Conservation (phyloP, 2,888 invertebrate species). For the Oxytorus armatus region DNA sequence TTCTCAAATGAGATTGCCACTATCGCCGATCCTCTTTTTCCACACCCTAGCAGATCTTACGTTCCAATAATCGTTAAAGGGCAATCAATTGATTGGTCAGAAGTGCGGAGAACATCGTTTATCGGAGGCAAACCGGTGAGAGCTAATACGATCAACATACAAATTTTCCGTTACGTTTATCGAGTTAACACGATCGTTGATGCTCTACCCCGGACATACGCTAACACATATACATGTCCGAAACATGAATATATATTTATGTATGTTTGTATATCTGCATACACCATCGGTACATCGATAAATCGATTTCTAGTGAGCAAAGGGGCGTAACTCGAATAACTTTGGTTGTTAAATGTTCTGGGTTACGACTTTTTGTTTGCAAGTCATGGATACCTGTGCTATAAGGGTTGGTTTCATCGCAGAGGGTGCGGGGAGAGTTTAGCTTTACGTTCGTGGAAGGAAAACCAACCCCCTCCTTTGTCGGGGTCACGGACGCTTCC, state of each 20-base stretch:
- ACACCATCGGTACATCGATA: constrained; percentile 14
- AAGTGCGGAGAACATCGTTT: not conserved
- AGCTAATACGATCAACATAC: constrained; percentile 34
- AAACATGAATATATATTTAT: constrained; percentile 5
- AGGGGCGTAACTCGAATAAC: not conserved
- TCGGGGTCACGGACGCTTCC: constrained; percentile 34
- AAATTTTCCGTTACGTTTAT: constrained; percentile 51
- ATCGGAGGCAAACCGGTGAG: constrained; percentile 20
- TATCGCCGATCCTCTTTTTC: constrained; percentile 1
- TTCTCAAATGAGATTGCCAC: constrained; percentile 19
- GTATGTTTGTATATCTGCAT: not conserved
- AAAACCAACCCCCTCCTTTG: constrained; percentile 14
- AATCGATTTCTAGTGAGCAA: not conserved
- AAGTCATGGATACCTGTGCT: not conserved
- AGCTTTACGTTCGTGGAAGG: constrained; percentile 31
- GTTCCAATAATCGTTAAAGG: constrained; percentile 26
- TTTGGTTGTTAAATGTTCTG: not conserved
- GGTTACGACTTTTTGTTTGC: constrained; percentile 3
- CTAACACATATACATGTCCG: constrained; percentile 28
- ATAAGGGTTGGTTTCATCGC: constrained; percentile 10
- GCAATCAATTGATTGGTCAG: constrained; percentile 61
- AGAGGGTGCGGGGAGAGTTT: too few relatives aligned
- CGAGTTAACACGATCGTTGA: constrained; percentile 43
- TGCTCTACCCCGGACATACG: constrained; percentile 30
- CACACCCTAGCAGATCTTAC: constrained; percentile 17